Evolutionary conservation across 2,797 vertebrate species (phyloP).

Genomic region (Galago senegalensis): DNA sequence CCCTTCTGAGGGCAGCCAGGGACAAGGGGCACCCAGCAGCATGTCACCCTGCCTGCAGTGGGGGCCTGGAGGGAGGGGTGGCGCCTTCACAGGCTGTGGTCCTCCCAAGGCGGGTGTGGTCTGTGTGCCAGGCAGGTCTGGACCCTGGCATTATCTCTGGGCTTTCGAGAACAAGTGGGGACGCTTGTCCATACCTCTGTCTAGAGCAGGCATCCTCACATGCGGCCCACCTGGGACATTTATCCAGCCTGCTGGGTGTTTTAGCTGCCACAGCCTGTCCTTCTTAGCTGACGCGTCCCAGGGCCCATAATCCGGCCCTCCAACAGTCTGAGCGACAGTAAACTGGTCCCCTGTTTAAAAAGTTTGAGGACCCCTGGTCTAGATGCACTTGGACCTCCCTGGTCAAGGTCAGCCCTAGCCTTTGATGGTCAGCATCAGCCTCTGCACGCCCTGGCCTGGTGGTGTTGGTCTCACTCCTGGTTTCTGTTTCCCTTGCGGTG

Average conservation of each 20-base stretch:
- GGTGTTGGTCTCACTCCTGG: fast-evolving
- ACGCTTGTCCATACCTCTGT: not conserved
- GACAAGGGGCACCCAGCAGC: not conserved
- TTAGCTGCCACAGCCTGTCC: no score
- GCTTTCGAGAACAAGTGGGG: not conserved
- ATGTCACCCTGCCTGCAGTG: not conserved
- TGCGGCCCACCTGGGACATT: no score
- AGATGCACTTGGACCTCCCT: fast-evolving
- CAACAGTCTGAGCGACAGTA: no score
- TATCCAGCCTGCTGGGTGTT: no score
- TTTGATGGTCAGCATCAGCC: no score
- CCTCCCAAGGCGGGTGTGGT: not conserved
- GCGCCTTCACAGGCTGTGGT: fast-evolving
- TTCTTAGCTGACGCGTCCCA: no score
- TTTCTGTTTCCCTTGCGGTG: not conserved
- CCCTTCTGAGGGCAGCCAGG: not conserved
- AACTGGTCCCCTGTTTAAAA: no score
- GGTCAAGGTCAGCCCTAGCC: fast-evolving
- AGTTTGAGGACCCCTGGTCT: not conserved
- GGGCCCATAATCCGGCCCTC: no score
- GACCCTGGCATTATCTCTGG: not conserved
- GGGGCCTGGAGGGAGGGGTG: not conserved
- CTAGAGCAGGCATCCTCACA: not conserved
- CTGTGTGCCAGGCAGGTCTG: not conserved
- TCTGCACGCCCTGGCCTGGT: no score